Conservation (phyloP, 2,797 vertebrate genomes). For the Ciconia nigra region DNA sequence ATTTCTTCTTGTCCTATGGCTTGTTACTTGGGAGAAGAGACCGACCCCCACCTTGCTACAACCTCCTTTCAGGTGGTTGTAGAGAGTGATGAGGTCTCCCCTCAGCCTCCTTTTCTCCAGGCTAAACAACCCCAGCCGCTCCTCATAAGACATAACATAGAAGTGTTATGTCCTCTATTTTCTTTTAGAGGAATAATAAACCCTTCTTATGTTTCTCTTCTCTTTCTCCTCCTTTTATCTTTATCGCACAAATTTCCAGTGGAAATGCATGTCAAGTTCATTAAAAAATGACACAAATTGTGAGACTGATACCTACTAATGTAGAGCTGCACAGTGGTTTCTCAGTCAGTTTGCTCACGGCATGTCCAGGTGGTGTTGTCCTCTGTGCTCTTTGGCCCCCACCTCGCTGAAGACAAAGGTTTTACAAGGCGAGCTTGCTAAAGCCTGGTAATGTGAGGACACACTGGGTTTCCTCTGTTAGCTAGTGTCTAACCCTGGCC, state of each 20-base stretch:
- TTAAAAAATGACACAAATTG: not conserved
- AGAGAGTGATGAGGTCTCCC: not conserved
- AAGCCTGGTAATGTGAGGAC: not conserved
- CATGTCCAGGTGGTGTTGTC: not conserved
- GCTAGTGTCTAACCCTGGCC: not conserved
- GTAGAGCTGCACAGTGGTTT: not conserved
- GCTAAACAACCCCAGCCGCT: not conserved
- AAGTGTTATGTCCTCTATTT: not conserved
- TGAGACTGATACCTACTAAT: not conserved
- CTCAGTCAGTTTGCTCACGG: not conserved
- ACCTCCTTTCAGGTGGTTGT: not conserved
- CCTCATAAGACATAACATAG: not conserved
- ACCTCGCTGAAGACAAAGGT: not conserved
- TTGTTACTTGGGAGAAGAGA: not conserved
- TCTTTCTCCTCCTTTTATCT: not conserved
- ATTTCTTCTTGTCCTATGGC: rapidly evolving
- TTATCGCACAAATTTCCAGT: not conserved
- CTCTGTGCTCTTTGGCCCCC: not conserved
- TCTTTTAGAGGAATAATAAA: not conserved
- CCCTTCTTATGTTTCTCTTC: not conserved
- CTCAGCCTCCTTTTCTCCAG: not conserved
- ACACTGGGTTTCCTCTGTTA: not conserved
- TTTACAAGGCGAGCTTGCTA: not conserved
- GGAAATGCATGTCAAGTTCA: not conserved
- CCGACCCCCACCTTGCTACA: not conserved